A percentile compares a stretch with the other conserved stretches of the same genome.
Conservation (phyloP, 2,797 vertebrate genomes). For the Anabas testudineus region DNA sequence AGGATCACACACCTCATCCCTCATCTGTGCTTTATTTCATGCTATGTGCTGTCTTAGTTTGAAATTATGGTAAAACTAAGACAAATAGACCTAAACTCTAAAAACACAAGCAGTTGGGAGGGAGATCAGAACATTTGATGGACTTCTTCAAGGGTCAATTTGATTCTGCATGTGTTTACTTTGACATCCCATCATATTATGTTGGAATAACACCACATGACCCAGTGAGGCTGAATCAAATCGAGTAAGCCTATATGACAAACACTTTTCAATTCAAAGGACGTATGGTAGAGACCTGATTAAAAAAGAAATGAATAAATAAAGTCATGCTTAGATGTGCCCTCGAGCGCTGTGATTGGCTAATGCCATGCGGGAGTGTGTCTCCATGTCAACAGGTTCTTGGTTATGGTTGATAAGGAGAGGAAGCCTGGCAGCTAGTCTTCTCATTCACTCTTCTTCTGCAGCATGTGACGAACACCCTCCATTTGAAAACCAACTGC, state of each 20-base stretch:
- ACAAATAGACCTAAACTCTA: constrained; percentile 63
- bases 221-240: constrained; percentile 39
- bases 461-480: constrained; percentile 5
- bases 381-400: constrained; percentile 56
- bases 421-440: constrained; percentile 63
- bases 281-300: constrained; percentile 59
- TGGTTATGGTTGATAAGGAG: constrained; percentile 62
- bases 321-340: constrained; percentile 57
- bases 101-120: constrained; percentile 39
- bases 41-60: too few species aligned
- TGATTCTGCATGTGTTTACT: constrained; percentile 54
- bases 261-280: constrained; percentile 56
- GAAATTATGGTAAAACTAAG: constrained; percentile 72
- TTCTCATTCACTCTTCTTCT: constrained; percentile 19
- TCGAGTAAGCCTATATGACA: constrained; percentile 53
- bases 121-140: constrained; percentile 38
- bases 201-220: constrained; percentile 48
- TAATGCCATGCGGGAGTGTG: constrained; percentile 56
- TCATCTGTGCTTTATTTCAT: constrained; percentile 70
- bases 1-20: constrained; percentile 69
- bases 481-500: constrained; percentile 24
- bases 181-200: constrained; percentile 50
- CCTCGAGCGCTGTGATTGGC: constrained; percentile 57
- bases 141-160: constrained; percentile 53
- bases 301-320: constrained; percentile 64